Conservation (phyloP, 2,888 invertebrate species). For the Brachypterus glaber region DNA sequence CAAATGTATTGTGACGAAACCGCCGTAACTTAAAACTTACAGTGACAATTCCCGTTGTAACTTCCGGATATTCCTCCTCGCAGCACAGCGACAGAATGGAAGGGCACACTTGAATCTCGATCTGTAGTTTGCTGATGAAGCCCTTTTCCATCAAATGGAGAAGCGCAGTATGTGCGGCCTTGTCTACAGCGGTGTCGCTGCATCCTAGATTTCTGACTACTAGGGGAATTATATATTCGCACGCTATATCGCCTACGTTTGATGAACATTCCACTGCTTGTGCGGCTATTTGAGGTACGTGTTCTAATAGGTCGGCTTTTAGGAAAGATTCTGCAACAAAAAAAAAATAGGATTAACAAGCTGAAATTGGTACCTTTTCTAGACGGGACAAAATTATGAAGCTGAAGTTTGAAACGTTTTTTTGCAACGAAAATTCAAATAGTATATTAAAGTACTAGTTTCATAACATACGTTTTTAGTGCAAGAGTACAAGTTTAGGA, state of each 20-base stretch:
- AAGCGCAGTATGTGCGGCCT: conserved; percentile 54
- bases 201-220: conserved; percentile 53
- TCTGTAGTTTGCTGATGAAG: conserved; percentile 49
- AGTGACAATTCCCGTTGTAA: conserved; percentile 45
- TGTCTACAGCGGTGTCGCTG: conserved; percentile 53
- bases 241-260: conserved; percentile 39
- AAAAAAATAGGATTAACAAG: conserved; percentile 11
- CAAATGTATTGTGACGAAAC: too few species aligned
- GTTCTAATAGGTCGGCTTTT: conserved; percentile 54
- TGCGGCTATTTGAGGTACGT: conserved; percentile 55
- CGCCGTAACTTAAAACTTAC: conserved; percentile 45
- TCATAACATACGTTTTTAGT: too few species aligned
- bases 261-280: conserved; percentile 45
- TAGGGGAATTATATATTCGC: conserved; percentile 51
- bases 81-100: conserved; percentile 50
- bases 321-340: conserved; percentile 49
- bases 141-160: conserved; percentile 55
- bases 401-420: too few species aligned
- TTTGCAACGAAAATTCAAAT: too few species aligned
- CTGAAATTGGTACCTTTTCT: too few species aligned
- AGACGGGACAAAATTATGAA: too few species aligned
- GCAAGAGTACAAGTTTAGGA: too few species aligned
- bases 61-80: conserved; percentile 44
- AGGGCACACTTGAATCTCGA: conserved; percentile 56
- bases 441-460: too few species aligned